Conservation (phyloP, 2,888 invertebrate species). For the Nomada flava region DNA sequence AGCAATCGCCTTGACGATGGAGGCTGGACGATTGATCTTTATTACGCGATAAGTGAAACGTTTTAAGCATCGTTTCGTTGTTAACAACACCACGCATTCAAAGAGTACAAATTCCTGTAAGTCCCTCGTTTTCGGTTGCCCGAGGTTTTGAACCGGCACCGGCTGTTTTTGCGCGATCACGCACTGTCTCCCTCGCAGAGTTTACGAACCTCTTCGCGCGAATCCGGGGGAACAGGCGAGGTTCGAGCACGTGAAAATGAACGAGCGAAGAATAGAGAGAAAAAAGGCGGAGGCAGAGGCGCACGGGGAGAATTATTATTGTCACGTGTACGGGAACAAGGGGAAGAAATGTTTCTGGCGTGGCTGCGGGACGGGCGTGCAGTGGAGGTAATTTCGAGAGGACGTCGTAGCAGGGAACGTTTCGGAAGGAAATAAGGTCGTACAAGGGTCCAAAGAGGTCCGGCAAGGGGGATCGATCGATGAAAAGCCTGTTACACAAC, state of each 20-base stretch:
- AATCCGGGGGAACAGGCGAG: background rate
- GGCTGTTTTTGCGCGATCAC: conserved; percentile 59
- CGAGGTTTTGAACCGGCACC: conserved; percentile 57
- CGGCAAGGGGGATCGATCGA: conserved; percentile 54
- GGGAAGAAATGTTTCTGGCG: conserved; percentile 28
- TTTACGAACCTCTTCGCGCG: background rate
- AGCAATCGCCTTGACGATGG: conserved; percentile 1
- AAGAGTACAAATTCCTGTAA: conserved; percentile 92
- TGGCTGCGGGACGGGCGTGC: conserved; percentile 9
- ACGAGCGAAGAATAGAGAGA: background rate
- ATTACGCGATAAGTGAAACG: conserved; percentile 59
- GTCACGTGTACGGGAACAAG: background rate
- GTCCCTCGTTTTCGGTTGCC: conserved; percentile 81
- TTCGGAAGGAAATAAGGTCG: conserved; percentile 42
- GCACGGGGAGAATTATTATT: background rate
- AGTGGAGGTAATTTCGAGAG: conserved; percentile 1
- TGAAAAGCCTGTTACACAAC: conserved; percentile 41
- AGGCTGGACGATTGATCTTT: conserved; percentile 38
- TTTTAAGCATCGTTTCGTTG: conserved; percentile 60
- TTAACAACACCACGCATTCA: conserved; percentile 83
- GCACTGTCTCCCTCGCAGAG: conserved; percentile 40
- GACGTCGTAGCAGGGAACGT: conserved; percentile 17
- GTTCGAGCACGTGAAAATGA: background rate
- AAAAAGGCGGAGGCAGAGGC: background rate
- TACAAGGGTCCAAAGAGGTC: conserved; percentile 62